A percentile compares a stretch with the other conserved stretches of the same genome.
Evolutionary conservation across 2,888 invertebrate species (phyloP).

Genomic region (Copidosoma aretas): DNA sequence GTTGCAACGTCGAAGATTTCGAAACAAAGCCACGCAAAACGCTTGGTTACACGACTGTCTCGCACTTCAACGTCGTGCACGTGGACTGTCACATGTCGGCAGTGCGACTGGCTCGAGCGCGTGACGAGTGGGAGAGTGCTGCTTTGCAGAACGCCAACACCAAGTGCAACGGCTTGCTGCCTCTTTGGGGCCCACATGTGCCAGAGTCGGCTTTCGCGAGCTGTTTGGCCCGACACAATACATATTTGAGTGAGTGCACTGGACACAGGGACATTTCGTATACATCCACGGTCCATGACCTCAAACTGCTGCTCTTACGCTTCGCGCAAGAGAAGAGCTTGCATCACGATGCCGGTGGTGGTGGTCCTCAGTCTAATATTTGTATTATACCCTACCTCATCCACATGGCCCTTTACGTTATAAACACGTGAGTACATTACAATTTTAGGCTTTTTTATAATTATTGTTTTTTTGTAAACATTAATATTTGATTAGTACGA

Average conservation of each 20-base stretch:
- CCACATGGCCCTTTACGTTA: slow-evolving; percentile 93
- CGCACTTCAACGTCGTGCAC: slow-evolving; percentile 98
- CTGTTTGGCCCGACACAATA: slow-evolving; percentile 90
- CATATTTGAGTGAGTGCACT: slow-evolving; percentile 78
- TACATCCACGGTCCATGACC: slow-evolving; percentile 86
- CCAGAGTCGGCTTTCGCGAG: slow-evolving; percentile 92
- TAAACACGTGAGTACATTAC: slow-evolving; percentile 75
- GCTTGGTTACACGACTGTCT: slow-evolving; percentile 90
- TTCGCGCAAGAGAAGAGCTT: slow-evolving; percentile 95
- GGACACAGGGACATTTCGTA: slow-evolving; percentile 81
- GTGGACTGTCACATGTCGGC: slow-evolving; percentile 98
- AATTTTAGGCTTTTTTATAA: not conserved
- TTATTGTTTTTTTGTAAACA: not conserved
- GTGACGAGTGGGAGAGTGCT: slow-evolving; percentile 98
- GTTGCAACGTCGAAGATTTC: slow-evolving; percentile 91
- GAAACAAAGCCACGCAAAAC: slow-evolving; percentile 89
- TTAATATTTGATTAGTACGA: slow-evolving; percentile 65
- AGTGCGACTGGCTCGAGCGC: slow-evolving; percentile 72
- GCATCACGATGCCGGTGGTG: slow-evolving; percentile 97
- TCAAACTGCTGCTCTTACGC: slow-evolving; percentile 85
- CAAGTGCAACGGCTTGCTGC: slow-evolving; percentile 94
- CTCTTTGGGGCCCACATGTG: slow-evolving; percentile 95
- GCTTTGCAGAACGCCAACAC: slow-evolving; percentile 98
- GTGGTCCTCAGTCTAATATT: slow-evolving; percentile 96
- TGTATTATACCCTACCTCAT: slow-evolving; percentile 93